Evolutionary conservation across 2,113 vertebrate species (phyloP).

Genomic region (Sylvietta virens): DNA sequence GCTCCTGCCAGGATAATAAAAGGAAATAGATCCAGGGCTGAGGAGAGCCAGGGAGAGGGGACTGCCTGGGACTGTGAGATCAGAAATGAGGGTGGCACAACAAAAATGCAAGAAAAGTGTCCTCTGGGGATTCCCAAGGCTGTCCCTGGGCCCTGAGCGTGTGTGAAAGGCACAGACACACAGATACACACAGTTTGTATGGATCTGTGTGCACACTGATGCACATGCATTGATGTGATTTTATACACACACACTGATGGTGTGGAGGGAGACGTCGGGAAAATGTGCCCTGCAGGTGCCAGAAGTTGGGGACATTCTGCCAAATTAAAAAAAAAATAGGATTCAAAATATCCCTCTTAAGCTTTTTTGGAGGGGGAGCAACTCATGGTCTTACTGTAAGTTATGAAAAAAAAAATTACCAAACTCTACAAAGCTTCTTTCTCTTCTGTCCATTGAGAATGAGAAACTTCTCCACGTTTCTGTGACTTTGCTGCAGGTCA

Average conservation of each 20-base stretch:
- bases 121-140: not conserved
- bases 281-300: not conserved
- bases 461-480: not conserved
- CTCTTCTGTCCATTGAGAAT: not conserved
- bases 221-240: not conserved
- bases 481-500: not conserved
- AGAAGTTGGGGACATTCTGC: not conserved
- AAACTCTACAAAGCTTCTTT: not conserved
- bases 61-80: not conserved
- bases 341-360: not conserved
- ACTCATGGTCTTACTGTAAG: not conserved
- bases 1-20: constrained; percentile 62
- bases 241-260: not conserved
- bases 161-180: not conserved
- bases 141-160: not conserved
- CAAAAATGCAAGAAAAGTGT: not conserved
- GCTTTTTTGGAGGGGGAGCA: not conserved
- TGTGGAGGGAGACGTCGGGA: rapidly evolving
- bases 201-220: not conserved
- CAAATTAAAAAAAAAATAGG: not conserved
- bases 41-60: not conserved
- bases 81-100: not conserved
- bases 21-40: constrained; percentile 30
- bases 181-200: rapidly evolving
- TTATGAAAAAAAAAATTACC: not conserved